Base-by-base conservation (phyloP, 1,140 invertebrate genomes). In the Capitella teleta region DNA sequence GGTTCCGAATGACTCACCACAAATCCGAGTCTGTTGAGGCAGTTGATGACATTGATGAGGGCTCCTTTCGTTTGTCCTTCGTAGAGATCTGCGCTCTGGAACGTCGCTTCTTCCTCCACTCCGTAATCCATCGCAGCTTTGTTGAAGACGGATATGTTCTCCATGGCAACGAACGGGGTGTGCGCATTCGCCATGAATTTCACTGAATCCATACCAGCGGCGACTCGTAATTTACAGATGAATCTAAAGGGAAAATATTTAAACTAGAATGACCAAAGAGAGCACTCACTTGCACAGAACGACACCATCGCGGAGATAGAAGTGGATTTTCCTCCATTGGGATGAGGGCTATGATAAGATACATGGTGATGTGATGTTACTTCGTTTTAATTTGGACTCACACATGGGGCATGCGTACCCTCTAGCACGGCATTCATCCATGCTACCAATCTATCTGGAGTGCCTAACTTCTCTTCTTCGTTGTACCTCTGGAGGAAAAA, bases 41-140 rank as follows among this genome's bases (percentile, higher is more conserved):
- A 58, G 56, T 65, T 66, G 51, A 70, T 57, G 53, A 68, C 64
- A 55, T 70, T 70, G 19, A 63, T 49, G 55, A 70, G 64, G 21
- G 61, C 60, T 3, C 59, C 63, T 47, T 68, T 68, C n/a, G n/a
- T n/a, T 18, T 61, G 51, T 12, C 61, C 56, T 49, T 70, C 67
- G 57, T 59, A 61, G 44, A 68, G 53, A 41, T 68, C 66, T 23
- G 52, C 58, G 19, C 60, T 62, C 46, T 62, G 61, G 51, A 66
- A 61, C 12, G 57, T 54, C 30, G 57, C 61, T 49, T 64, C 61
- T 52, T 62, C 62, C 21, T 51, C 52, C 23, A 70, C 47, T 4
- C 66, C 66, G 47, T 62, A 68, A n/a, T 56, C 42, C 30, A 55
- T 47, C 28, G 57, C 60, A 5, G 61, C 66, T 52, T 66, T 63